Evolutionary conservation across 2,888 invertebrate genomes (phyloP), one percentile per base, ranked within the genome.

Genomic region (Sesamia inferens): DNA sequence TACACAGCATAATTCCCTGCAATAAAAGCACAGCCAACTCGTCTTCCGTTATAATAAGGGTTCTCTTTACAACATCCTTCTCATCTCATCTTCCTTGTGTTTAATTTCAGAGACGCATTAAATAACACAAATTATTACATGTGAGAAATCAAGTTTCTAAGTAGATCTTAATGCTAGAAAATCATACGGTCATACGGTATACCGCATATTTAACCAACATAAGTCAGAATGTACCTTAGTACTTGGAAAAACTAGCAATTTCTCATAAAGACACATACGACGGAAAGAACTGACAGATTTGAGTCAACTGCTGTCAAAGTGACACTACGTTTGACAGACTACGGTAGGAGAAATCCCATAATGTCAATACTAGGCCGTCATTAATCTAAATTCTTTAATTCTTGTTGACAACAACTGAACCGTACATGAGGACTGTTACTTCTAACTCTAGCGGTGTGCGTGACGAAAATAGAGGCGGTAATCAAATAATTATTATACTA

Each of bases 41-140:
- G 31, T 24, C 54, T 65, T 63, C 73, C 70, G 73, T 71, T 74
- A 76, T 73, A 76, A 63, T 71, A 64, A 66, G 71, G 65, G 63
- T 83, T 77, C 81, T 66, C 61, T 68, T 65, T 66, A 71, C 73
- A 55, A 77, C 79, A 73, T 82, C 82, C 81, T 81, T 83, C 67
- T 31, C 73, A 67, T 61, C 44, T 10, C 76, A 64, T 79, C 79
- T 76, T 71, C 51, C 68, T n/a, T 68, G 62, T 67, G n/a, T 65
- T 65, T 75, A 69, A 73, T 72, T 70, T 78, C 66, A 69, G 6
- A 61, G 39, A 48, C 57, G 67, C 42, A 61, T 67, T 47, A 75
- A 69, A 71, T 69, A 48, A 22, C 54, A 61, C 44, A 69, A 79
- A 72, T 79, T 59, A 75, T 47, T 63, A 74, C 61, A 67, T 64